These are phyloP conservation scores for Conus ventricosus DNA, from an alignment of 1,140 invertebrate species.

Conservation along the genomic window DNA sequence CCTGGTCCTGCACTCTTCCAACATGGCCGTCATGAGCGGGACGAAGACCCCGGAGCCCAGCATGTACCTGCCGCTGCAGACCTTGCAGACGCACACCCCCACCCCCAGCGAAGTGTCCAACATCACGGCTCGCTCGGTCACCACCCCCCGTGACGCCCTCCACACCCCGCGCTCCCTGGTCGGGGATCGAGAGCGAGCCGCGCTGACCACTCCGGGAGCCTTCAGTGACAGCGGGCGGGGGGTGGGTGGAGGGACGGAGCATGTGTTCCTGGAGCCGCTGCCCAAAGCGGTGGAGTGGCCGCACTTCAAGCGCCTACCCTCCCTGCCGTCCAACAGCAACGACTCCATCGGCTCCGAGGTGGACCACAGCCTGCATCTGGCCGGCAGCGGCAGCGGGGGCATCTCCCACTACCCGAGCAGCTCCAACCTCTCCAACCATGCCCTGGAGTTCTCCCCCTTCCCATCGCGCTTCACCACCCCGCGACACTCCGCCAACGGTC, in stretches of 20 bases:
- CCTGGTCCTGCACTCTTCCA: background rate
- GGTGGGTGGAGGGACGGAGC: slow-evolving; percentile 53
- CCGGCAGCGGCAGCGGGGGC: slow-evolving; percentile 37
- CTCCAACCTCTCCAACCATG: slow-evolving; percentile 64
- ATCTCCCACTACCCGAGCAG: slow-evolving; percentile 47
- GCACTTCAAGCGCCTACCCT: slow-evolving; percentile 59
- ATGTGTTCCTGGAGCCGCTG: slow-evolving; percentile 65
- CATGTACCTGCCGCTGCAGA: slow-evolving; percentile 48
- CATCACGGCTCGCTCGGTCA: slow-evolving; percentile 45
- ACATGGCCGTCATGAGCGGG: background rate
- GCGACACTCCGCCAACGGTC: slow-evolving; percentile 65
- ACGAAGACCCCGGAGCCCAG: slow-evolving; percentile 31
- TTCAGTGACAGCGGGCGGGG: slow-evolving; percentile 35
- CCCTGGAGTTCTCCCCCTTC: slow-evolving; percentile 63
- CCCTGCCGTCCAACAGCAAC: slow-evolving; percentile 46
- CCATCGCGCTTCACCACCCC: slow-evolving; percentile 66
- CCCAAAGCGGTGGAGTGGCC: slow-evolving; percentile 62
- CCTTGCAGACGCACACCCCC: slow-evolving; percentile 66
- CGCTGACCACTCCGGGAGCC: slow-evolving; percentile 44
- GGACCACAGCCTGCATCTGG: slow-evolving; percentile 46
- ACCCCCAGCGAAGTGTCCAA: slow-evolving; percentile 72
- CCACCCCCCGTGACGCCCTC: slow-evolving; percentile 47
- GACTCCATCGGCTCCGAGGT: slow-evolving; percentile 48
- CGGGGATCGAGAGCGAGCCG: slow-evolving; percentile 30
- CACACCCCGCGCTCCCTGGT: slow-evolving; percentile 56